Base-by-base conservation (phyloP, 2,113 vertebrate genomes). In the Cochlearius cochlearius region DNA sequence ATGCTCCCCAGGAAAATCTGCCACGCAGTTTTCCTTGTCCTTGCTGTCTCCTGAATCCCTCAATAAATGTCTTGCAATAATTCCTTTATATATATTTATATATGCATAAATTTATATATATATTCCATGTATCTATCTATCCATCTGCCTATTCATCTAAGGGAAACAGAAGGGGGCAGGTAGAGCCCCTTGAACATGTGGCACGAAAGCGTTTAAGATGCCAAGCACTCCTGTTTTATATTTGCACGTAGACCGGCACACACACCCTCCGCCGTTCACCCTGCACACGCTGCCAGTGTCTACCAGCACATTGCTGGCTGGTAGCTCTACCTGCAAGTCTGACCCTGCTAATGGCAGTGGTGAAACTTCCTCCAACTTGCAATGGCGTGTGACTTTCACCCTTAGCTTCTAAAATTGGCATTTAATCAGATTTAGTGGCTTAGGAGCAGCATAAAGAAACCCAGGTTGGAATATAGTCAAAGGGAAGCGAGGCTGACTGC, bases 381-480 rank as follows among this genome's bases (percentile, higher is more conserved):
- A 75, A 69, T 18, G 38, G 77, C 89, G 84, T 6, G 2, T 87
- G 87, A 82, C 66, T 95, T 94, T 96, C 89, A 88, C 84, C 94
- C 52, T 55, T 75, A 23, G 30, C 36, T 91, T 94, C 94, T 96
- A 97, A 95, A 95, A 85, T 29, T 76, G 73, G 64, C 66, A 67
- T 30, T 80, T 96, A 96, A 97, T 94, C 91, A 96, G 94, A 87
- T 95, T 97, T 87, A 82, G 49, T 73, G 77, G 87, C 91, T 96
- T 94, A 97, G 72, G 32, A 92, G 56, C 38, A 53, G 19, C 7
- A 1, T 74, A 94, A 89, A 76, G 86, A 90, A 95, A 79, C 36
- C 1, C 41, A 63, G 50, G 58, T 1, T 68, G 74, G 74, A 79
- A 83, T 67, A 49, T 34, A 84, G 59, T 14, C 52, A 56, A 58